Evolutionary conservation across 1,140 invertebrate species (phyloP), one percentile per base, ranked within the genome.

Genomic region (Tyrophagus putrescentiae): DNA sequence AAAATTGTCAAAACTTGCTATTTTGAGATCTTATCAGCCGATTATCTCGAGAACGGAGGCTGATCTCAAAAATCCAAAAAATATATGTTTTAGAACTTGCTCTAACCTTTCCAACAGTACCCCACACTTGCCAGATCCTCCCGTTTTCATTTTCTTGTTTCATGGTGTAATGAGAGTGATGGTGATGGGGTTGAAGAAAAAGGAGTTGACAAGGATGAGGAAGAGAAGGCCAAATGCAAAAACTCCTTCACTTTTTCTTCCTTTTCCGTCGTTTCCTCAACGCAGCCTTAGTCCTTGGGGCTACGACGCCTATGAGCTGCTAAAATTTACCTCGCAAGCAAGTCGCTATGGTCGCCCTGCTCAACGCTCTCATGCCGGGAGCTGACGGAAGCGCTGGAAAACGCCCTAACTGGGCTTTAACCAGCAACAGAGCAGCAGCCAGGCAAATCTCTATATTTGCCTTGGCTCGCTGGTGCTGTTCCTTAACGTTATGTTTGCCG

Each of bases 11-110:
- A 16, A n/a, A n/a, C 18, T 39, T 39, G 25, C 5, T 56, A 6
- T 54, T 39, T 65, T 23, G 57, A 62, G 23, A 7, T 39, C 21
- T 62, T 18, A 23, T 27, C 39, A 16, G 0, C 9, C 23, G 7
- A n/a, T n/a, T n/a, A n/a, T n/a, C n/a, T n/a, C n/a, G n/a, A n/a
- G n/a, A n/a, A n/a, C n/a, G n/a, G n/a, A n/a, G n/a, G n/a, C n/a
- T n/a, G n/a, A n/a, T n/a, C n/a, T n/a, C n/a, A n/a, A n/a, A n/a
- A n/a, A n/a, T n/a, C n/a, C n/a, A n/a, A n/a, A n/a, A n/a, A n/a
- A n/a, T n/a, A n/a, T n/a, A 21, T 18, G 6, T 48, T 48, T 48
- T 48, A 6, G 7, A 6, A 23, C 7, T 9, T 9, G 6, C 7
- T 48, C 18, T 7, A 18, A 48, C 7, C 18, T 6, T 13, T 6